Conservation (phyloP, 2,888 invertebrate species). For the Eristalinus sepulchralis region DNA sequence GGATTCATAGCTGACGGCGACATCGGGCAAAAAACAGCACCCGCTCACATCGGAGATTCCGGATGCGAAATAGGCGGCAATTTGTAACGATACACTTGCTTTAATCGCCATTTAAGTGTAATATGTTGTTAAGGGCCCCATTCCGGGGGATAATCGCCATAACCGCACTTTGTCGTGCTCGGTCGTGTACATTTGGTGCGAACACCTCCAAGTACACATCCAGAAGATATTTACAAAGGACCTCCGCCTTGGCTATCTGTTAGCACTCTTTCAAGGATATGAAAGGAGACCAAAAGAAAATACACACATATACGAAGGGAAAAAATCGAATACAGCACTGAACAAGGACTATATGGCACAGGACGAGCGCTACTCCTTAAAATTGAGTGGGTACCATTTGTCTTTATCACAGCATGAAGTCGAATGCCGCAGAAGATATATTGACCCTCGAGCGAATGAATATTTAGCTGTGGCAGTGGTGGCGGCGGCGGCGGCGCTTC, state of each 20-base stretch:
- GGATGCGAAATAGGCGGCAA: constrained; percentile 66
- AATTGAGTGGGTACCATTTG: constrained; percentile 73
- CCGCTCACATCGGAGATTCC: constrained; percentile 4
- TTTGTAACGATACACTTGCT: constrained; percentile 65
- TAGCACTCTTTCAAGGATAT: neutral
- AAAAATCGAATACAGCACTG: constrained; percentile 30
- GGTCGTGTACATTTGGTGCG: constrained; percentile 1
- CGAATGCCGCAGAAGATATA: constrained; percentile 72
- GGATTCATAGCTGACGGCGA: constrained; percentile 30
- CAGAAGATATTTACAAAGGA: constrained; percentile 48
- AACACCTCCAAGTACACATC: neutral
- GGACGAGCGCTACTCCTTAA: constrained; percentile 57
- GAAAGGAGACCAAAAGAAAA: neutral
- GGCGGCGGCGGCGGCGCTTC: constrained; percentile 45
- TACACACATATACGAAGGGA: neutral
- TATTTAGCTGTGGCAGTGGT: constrained; percentile 42
- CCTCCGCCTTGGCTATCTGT: constrained; percentile 25
- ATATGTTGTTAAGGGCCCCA: constrained; percentile 63
- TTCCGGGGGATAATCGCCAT: constrained; percentile 49
- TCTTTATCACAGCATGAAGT: constrained; percentile 74
- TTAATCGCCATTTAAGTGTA: constrained; percentile 68
- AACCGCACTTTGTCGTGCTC: constrained; percentile 14
- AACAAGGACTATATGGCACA: constrained; percentile 35
- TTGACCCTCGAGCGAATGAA: constrained; percentile 71
- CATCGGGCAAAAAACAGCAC: neutral